These are phyloP conservation scores for Indicator maculatus DNA, from an alignment of 2,113 vertebrate genomes.

Conservation along the genomic window DNA sequence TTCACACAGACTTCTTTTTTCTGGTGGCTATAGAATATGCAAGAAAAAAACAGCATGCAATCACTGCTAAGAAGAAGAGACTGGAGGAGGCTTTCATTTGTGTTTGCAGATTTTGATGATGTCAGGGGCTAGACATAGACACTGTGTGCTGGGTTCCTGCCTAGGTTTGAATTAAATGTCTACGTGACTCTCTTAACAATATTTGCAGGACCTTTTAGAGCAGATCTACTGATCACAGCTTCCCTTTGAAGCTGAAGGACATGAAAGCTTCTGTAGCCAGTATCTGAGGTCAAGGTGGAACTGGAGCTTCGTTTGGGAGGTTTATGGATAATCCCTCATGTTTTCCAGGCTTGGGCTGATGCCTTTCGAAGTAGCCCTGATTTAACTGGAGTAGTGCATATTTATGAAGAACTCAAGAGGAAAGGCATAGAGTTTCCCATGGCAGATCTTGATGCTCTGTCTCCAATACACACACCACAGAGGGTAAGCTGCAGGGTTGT, in stretches of 20 bases:
- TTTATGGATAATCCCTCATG: conserved; percentile 20
- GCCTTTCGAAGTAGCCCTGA: conserved; percentile 98
- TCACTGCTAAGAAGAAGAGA: background rate
- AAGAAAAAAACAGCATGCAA: background rate
- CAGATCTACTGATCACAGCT: background rate
- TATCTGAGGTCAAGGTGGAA: background rate
- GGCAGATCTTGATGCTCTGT: conserved; percentile 92
- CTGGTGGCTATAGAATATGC: background rate
- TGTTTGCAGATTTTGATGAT: background rate
- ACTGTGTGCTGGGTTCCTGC: background rate
- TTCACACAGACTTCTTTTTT: background rate
- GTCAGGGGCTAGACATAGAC: background rate
- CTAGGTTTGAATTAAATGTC: background rate
- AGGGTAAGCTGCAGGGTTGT: conserved; percentile 79
- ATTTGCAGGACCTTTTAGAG: background rate
- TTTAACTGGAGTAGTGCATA: conserved; percentile 95
- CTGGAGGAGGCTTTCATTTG: background rate
- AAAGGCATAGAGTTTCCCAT: conserved; percentile 96
- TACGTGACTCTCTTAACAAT: background rate
- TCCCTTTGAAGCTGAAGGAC: conserved; percentile 7
- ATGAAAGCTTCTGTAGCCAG: background rate
- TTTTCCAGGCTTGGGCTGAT: conserved; percentile 93
- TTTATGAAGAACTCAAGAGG: conserved; percentile 97
- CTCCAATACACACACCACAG: conserved; percentile 96
- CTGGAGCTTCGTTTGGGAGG: background rate